Conservation (phyloP, 2,113 vertebrate genomes). For the Ceuthmochares aereus region DNA sequence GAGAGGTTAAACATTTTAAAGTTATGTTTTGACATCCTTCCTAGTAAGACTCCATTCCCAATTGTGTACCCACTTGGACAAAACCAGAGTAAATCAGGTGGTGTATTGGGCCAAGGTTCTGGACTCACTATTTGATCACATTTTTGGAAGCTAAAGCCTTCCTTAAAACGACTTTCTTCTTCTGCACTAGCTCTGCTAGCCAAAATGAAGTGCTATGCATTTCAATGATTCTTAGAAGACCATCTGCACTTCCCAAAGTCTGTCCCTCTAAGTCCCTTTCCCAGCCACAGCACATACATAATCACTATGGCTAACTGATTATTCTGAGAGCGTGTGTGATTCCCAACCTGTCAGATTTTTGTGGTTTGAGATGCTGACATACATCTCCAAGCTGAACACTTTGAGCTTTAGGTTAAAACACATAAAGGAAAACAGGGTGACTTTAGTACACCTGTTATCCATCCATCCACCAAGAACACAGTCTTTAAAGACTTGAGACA, state of each 20-base stretch:
- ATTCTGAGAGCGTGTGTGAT: slow-evolving; percentile 19
- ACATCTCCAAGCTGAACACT: slow-evolving; percentile 51
- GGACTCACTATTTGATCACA: background rate
- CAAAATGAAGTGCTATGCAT: background rate
- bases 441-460: slow-evolving; percentile 58
- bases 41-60: background rate
- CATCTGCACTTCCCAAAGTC: background rate
- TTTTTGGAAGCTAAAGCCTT: background rate
- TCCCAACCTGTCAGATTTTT: slow-evolving; percentile 57
- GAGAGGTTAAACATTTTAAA: background rate
- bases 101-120: background rate
- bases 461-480: slow-evolving; percentile 6
- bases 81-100: background rate
- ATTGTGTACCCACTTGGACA: background rate
- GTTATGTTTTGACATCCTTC: background rate
- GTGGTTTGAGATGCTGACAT: slow-evolving; percentile 50
- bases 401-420: slow-evolving; percentile 42
- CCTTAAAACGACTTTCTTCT: background rate
- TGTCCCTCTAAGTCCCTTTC: background rate
- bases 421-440: slow-evolving; percentile 11
- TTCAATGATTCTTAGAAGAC: background rate
- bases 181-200: background rate
- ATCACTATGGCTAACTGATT: slow-evolving; percentile 60
- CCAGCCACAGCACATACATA: background rate
- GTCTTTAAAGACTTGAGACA: slow-evolving; percentile 18